These are phyloP conservation scores for Chrysotoxum bicinctum DNA, from an alignment of 2,888 invertebrate genomes.

Conservation along the genomic window DNA sequence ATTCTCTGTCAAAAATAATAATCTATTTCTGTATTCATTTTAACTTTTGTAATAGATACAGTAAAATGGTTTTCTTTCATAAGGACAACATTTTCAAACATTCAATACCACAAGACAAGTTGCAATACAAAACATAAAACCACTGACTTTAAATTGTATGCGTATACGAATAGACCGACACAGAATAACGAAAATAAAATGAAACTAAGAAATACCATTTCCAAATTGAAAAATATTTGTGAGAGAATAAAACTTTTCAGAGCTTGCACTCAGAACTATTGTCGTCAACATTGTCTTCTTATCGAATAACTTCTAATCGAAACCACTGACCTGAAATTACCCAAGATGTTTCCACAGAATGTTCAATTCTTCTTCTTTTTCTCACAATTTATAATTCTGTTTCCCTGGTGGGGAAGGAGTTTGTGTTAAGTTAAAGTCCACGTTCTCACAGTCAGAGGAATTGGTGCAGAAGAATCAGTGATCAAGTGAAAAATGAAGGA, in stretches of 20 bases:
- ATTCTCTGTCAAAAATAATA: neutral
- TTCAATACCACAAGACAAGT: conserved; percentile 53
- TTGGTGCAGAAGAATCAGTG: conserved; percentile 62
- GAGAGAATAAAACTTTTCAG: conserved; percentile 44
- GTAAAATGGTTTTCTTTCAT: neutral
- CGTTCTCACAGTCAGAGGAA: conserved; percentile 6
- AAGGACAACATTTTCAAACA: conserved; percentile 26
- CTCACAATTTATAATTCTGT: neutral
- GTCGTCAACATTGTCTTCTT: conserved; percentile 66
- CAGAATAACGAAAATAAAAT: conserved; percentile 1
- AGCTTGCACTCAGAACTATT: conserved; percentile 52
- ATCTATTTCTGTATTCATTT: neutral
- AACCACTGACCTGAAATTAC: conserved; percentile 66
- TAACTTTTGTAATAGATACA: neutral
- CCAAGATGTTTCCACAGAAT: conserved; percentile 39
- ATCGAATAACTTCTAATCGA: conserved; percentile 68
- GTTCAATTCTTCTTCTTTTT: neutral
- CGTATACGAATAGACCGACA: neutral
- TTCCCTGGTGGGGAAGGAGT: neutral
- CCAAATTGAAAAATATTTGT: conserved; percentile 31
- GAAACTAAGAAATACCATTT: conserved; percentile 7
- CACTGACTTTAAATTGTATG: neutral
- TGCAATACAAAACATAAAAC: neutral
- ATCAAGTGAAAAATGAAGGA: conserved; percentile 11
- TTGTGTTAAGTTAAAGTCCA: conserved; percentile 16